Base-by-base conservation (phyloP, 2,888 invertebrate genomes). In the Nomada fucata region DNA sequence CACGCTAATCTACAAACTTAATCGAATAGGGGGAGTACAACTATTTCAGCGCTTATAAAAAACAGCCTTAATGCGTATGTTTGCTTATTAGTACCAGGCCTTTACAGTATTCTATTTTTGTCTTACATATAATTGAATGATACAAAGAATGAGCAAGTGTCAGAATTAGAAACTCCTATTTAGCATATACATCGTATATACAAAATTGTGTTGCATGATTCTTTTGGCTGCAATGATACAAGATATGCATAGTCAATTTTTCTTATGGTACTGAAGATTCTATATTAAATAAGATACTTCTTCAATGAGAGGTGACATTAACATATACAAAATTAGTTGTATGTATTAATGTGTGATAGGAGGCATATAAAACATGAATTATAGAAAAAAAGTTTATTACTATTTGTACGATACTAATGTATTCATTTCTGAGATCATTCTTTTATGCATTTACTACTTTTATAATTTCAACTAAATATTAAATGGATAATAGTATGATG, bases 131-230 rank as follows among this genome's bases (percentile, higher is more conserved):
- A 69, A 82, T 55, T 60, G 53, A 64, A 76, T 42, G 70, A 75
- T 82, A 67, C 29, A 63, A 85, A 79, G 76, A 61, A 59, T 86
- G 84, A 85, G 81, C 82, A 85, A 84, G 60, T 85, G 73, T 80
- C 79, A 83, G 76, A 81, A 80, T 84, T 65, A 60, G 60, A 86
- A 87, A 84, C 1, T 71, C 70, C 70, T 73, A 70, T 77, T 79
- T 78, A 80, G 78, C 67, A 70, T 61, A 26, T 76, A 72, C 78
- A 87, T 78, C 70, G 79, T 76, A 86, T 74, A 60, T 80, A 86
- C 60, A 86, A 72, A 71, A 83, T 74, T 65, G 15, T 68, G 53
- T 77, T 82, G 63, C 79, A 77, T 55, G 26, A 50, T 52, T 64
- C 29, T 71, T 52, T 59, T 42, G 29, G 53, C 26, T 69, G 61